Evolutionary conservation across 1,140 invertebrate species (phyloP).

Genomic region (Drosophila yakuba): DNA sequence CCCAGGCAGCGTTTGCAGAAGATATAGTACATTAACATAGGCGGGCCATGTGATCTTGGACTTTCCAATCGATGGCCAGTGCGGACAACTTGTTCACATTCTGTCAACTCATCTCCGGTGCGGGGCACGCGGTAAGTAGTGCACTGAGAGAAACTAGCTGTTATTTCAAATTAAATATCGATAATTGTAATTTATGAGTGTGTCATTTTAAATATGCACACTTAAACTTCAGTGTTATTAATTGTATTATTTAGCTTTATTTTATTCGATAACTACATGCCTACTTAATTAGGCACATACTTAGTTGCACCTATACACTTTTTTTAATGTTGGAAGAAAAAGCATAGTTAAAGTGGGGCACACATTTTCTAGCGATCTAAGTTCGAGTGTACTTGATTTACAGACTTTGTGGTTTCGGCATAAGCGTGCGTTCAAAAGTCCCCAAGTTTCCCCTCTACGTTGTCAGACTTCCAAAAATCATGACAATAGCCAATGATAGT

Average conservation of each 20-base stretch:
- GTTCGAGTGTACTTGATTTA: conserved; percentile 4
- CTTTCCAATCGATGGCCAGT: conserved; percentile 33
- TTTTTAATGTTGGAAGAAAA: no score
- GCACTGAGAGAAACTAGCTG: not conserved
- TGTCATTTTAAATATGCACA: not conserved
- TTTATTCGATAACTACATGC: no score
- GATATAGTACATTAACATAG: conserved; percentile 3
- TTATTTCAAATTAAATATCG: no score
- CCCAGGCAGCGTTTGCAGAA: not conserved
- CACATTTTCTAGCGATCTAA: not conserved
- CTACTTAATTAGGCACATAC: no score
- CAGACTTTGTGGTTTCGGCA: not conserved
- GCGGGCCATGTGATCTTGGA: not conserved
- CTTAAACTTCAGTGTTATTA: no score
- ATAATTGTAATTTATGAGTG: not conserved
- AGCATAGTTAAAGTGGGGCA: no score
- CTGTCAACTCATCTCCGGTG: conserved; percentile 50
- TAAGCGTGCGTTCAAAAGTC: not conserved
- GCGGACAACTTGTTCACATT: conserved; percentile 21
- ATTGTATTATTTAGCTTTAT: no score
- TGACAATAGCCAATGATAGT: conserved; percentile 22
- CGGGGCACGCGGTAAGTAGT: conserved; percentile 9
- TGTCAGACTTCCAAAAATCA: conserved; percentile 21
- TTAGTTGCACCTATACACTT: no score
- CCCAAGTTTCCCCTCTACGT: not conserved